These are phyloP conservation scores for Habroteleia sp. DNA, from an alignment of 2,888 invertebrate genomes.

Conservation along the genomic window DNA sequence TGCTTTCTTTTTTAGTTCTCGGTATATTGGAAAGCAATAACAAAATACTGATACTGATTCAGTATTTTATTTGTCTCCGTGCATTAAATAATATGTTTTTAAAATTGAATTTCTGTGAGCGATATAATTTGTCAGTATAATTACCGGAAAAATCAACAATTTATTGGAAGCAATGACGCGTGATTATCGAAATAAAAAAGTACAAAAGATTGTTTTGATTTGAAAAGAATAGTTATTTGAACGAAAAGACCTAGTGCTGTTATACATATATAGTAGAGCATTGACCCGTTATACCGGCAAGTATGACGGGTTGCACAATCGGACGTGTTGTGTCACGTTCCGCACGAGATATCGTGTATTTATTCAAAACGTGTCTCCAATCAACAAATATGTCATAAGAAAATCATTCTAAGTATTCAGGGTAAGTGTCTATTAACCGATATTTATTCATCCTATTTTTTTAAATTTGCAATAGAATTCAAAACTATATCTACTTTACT, in stretches of 20 bases:
- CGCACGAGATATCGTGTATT: slow-evolving; percentile 25
- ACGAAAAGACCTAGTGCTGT: neutral
- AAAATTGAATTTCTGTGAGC: too few relatives aligned
- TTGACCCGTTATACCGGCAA: slow-evolving; percentile 51
- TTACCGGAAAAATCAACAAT: too few relatives aligned
- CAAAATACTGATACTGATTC: too few relatives aligned
- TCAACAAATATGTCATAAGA: slow-evolving; percentile 22
- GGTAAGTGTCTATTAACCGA: slow-evolving; percentile 15
- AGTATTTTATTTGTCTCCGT: too few relatives aligned
- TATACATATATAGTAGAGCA: slow-evolving; percentile 25
- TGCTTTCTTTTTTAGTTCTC: too few relatives aligned
- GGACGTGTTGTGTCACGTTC: slow-evolving; percentile 39
- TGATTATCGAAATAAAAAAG: too few relatives aligned
- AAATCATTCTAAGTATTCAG: slow-evolving; percentile 17
- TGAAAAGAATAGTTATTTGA: slow-evolving; percentile 7
- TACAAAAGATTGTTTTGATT: neutral
- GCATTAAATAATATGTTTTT: too few relatives aligned
- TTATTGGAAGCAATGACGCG: too few relatives aligned
- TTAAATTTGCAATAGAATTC: neutral
- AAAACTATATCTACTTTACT: neutral
- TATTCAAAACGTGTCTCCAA: slow-evolving; percentile 16
- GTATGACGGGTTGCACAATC: slow-evolving; percentile 50
- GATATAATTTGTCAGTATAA: too few relatives aligned
- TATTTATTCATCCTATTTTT: slow-evolving; percentile 7
- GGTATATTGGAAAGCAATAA: too few relatives aligned